Conservation (phyloP, 2,797 vertebrate genomes). For the Falco biarmicus region DNA sequence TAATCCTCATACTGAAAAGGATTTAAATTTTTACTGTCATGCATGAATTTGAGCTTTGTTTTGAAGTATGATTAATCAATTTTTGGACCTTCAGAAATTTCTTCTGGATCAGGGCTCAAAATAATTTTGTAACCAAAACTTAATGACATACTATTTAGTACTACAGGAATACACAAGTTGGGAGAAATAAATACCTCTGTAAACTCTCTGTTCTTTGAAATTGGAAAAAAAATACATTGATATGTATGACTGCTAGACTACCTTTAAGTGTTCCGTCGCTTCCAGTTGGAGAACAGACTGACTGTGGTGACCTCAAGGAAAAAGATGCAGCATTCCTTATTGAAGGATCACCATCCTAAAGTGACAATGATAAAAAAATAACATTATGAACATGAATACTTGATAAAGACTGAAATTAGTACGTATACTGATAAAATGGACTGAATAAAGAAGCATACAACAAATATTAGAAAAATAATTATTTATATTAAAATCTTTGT, state of each 20-base stretch:
- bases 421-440: background rate
- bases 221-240: background rate
- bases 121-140: background rate
- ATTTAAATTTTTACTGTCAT: background rate
- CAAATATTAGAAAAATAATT: background rate
- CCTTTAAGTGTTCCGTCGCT: slow-evolving; percentile 92
- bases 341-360: slow-evolving; percentile 90
- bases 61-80: background rate
- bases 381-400: background rate
- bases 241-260: slow-evolving; percentile 60
- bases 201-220: background rate
- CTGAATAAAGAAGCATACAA: background rate
- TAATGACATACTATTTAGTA: too few species aligned
- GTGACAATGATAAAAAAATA: slow-evolving; percentile 29
- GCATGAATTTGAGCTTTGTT: background rate
- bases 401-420: background rate
- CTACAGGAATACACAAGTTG: too few species aligned
- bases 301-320: slow-evolving; percentile 89
- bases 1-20: background rate
- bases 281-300: slow-evolving; percentile 90
- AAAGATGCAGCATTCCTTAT: slow-evolving; percentile 87
- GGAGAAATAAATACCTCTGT: too few species aligned
- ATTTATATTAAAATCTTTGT: background rate
- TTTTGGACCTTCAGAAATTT: background rate
- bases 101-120: background rate